Evolutionary conservation across 2,797 vertebrate genomes (phyloP), one percentile per base, ranked within the genome.

Genomic region (Anabas testudineus): DNA sequence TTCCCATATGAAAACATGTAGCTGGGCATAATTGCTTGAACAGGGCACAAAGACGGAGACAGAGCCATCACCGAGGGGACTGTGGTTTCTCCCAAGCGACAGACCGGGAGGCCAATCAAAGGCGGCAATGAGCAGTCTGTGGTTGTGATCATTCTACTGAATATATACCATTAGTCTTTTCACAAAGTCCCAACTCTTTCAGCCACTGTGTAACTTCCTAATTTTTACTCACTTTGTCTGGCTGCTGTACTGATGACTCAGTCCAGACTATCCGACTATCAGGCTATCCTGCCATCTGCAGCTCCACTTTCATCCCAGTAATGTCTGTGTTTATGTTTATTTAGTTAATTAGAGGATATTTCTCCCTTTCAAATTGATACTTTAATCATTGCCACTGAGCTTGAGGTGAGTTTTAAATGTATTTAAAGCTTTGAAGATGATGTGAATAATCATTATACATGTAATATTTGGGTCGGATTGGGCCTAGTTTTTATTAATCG

Each of bases 1-100:
- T 76, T 83, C 86, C 83, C 82, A 74, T 87, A 74, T 85, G 86
- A 90, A 92, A 93, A 93, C 90, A 91, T 86, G 81, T 71, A 92
- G 88, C 89, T 48, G 71, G 88, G 87, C 88, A 84, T 94, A 94
- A 95, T 95, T 95, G 93, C 93, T 91, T 87, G 89, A 92, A 87
- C 86, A 14, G 85, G 87, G 89, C 92, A 92, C 88, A 91, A 87
- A 93, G 91, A 92, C 82, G 64, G 87, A 88, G 88, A 91, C 79
- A 87, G 88, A 92, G 90, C 84, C 83, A 74, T 90, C 90, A 88
- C 84, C 54, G 54, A 65, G 76, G 83, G 89, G 84, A 84, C 79
- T 10, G 73, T 67, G 78, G 83, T 76, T 84, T 78, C 74, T 90
- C 76, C 90, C 91, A 74, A 71, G 83, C 74, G 82, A 79, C 67